phyloP scores from a whole-genome alignment of 1,140 invertebrate species.

The Drosophila lacertosa region DNA sequence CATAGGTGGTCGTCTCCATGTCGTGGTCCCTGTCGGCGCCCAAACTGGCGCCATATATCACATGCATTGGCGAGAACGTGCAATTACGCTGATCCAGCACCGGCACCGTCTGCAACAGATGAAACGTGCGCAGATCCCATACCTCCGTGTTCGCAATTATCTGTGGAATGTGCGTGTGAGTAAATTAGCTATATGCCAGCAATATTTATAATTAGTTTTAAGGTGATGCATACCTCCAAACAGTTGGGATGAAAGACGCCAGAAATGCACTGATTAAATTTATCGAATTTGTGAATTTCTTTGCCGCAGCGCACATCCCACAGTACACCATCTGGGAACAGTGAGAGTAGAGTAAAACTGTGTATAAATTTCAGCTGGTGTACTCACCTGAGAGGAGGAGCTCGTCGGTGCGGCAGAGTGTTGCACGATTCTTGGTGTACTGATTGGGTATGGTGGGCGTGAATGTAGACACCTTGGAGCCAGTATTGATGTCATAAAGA shows the following conservation, averaged over 20 bases:
- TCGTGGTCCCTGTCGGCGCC: constrained; percentile 85
- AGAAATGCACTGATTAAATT: constrained; percentile 96
- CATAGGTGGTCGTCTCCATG: constrained; percentile 70
- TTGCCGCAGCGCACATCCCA: constrained; percentile 96
- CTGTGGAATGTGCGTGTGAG: constrained; percentile 69
- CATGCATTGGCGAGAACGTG: constrained; percentile 88
- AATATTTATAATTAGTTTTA: background rate
- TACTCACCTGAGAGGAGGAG: constrained; percentile 90
- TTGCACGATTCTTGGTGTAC: constrained; percentile 97
- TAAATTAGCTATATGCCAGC: background rate
- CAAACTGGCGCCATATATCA: constrained; percentile 86
- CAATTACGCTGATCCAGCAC: constrained; percentile 94
- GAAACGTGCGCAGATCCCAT: constrained; percentile 98
- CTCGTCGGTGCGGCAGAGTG: constrained; percentile 97
- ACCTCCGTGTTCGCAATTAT: constrained; percentile 94
- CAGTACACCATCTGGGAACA: constrained; percentile 92
- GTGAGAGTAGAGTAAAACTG: background rate
- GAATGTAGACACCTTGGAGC: constrained; percentile 89
- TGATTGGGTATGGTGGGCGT: constrained; percentile 93
- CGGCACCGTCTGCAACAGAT: constrained; percentile 96
- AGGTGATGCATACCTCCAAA: constrained; percentile 88
- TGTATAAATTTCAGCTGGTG: background rate
- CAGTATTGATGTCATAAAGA: constrained; percentile 95
- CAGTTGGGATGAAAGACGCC: constrained; percentile 99
- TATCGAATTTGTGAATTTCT: constrained; percentile 98